Evolutionary conservation across 1,140 invertebrate species (phyloP).

Genomic region (Nilaparvata lugens): DNA sequence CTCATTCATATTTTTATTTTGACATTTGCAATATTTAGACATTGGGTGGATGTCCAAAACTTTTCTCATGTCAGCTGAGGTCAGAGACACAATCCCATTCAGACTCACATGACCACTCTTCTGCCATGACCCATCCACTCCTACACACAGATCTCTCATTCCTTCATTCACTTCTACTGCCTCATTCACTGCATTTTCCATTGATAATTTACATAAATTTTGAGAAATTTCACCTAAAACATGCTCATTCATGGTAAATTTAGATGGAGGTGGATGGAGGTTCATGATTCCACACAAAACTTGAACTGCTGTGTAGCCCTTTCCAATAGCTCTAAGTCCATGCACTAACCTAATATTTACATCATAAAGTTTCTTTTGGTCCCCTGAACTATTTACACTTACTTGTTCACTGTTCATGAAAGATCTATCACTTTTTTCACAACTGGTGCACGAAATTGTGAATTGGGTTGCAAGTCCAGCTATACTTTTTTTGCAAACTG

Average conservation of each 20-base stretch:
- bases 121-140: slow-evolving; percentile 14
- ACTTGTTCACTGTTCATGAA: not conserved
- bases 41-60: slow-evolving; percentile 13
- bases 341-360: slow-evolving; percentile 8
- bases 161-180: slow-evolving; percentile 13
- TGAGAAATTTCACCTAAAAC: not conserved
- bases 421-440: not conserved
- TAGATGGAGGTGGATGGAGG: slow-evolving; percentile 11
- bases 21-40: slow-evolving; percentile 17
- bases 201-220: slow-evolving; percentile 4
- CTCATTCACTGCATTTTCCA: slow-evolving; percentile 13
- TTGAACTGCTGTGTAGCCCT: slow-evolving; percentile 1
- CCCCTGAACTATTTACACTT: not conserved
- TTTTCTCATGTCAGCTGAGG: slow-evolving; percentile 17
- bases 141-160: slow-evolving; percentile 4
- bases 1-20: slow-evolving; percentile 2
- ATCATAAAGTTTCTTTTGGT: not conserved
- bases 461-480: not conserved
- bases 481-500: not conserved
- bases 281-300: slow-evolving; percentile 17
- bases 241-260: not conserved
- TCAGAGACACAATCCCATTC: slow-evolving; percentile 11
- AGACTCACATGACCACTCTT: slow-evolving; percentile 9
- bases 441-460: not conserved
- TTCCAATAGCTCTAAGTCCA: slow-evolving; percentile 5